Evolutionary conservation across 2,888 invertebrate species (phyloP), one percentile per base, ranked within the genome.

Genomic region (Reticulitermes lucifugus): DNA sequence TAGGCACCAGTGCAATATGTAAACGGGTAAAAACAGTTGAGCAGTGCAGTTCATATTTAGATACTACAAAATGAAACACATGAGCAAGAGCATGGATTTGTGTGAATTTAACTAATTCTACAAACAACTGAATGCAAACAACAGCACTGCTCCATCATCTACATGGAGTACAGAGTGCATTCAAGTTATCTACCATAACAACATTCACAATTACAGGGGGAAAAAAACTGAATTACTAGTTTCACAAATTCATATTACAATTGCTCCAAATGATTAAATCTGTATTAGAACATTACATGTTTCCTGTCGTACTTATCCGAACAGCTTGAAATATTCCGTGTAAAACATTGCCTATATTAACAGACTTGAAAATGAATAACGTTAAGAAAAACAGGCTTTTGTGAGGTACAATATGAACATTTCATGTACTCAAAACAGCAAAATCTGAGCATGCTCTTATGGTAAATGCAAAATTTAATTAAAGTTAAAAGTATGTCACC

Each of bases 101-200:
- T 22, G 55, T 29, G 59, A 21, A 75, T 35, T 55, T 43, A 73
- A 29, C 60, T 41, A 43, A 83, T 10, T 25, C 25, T 41, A 41
- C 41, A 7, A 22, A 43, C 22, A 73, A 83, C 35, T 73, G 83
- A 79, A 85, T 81, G 85, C 86, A 83, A 85, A 71, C 86, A 86
- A 86, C 86, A 86, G 86, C 83, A 81, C 14, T 86, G 59, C 86
- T 86, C 86, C 86, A 79, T 65, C n/a, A 65, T 46, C 21, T 59
- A 60, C 65, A 59, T 80, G 85, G 85, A 85, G 85, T 77, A 85
- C 82, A 80, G 85, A 77, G 85, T 85, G 85, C 85, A 85, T 85
- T 51, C 77, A 35, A 77, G 14, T 46, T 77, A 46, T 77, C 9
- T 22, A 46, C n/a, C 77, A 77, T n/a, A 77, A n/a, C 46, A 65